phyloP scores from a whole-genome alignment of 2,888 invertebrate genomes.

The Ormyrus pomaceus region DNA sequence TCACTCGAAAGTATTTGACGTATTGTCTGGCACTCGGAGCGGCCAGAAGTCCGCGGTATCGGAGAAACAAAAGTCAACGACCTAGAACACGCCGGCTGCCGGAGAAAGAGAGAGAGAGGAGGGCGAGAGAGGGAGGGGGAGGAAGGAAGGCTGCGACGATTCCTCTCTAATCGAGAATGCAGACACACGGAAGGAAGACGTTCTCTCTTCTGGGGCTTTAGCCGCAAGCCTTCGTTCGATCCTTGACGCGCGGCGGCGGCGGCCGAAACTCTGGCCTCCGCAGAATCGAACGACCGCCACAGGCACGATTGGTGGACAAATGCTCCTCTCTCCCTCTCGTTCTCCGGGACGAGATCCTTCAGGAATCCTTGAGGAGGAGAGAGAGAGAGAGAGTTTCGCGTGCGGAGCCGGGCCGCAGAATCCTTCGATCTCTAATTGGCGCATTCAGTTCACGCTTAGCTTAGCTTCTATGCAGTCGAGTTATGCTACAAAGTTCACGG shows the following conservation, averaged over 20 bases:
- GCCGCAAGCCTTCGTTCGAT: conserved; percentile 55
- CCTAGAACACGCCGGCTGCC: not conserved
- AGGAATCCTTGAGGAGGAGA: conserved; percentile 64
- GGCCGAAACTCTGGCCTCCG: conserved; percentile 56
- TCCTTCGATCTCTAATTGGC: conserved; percentile 73
- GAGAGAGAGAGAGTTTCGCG: conserved; percentile 10
- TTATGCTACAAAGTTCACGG: conserved; percentile 53
- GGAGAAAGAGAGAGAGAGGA: not conserved
- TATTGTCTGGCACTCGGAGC: not conserved
- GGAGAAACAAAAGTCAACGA: conserved; percentile 37
- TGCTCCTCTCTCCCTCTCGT: conserved; percentile 60
- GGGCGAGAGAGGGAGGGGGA: not conserved
- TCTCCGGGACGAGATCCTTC: conserved; percentile 64
- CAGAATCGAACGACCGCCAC: conserved; percentile 64
- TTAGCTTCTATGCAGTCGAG: conserved; percentile 47
- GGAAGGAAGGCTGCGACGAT: conserved; percentile 19
- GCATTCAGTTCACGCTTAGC: conserved; percentile 65
- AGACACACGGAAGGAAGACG: conserved; percentile 49
- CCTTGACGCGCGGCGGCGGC: conserved; percentile 43
- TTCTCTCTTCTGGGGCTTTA: conserved; percentile 26
- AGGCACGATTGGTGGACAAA: conserved; percentile 70
- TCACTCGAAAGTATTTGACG: too few species aligned
- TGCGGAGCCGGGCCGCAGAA: conserved; percentile 62
- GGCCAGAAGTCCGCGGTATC: not conserved
- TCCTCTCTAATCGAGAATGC: conserved; percentile 47